Conservation (phyloP, 2,888 invertebrate species). For the Romanomermis culicivorax region DNA sequence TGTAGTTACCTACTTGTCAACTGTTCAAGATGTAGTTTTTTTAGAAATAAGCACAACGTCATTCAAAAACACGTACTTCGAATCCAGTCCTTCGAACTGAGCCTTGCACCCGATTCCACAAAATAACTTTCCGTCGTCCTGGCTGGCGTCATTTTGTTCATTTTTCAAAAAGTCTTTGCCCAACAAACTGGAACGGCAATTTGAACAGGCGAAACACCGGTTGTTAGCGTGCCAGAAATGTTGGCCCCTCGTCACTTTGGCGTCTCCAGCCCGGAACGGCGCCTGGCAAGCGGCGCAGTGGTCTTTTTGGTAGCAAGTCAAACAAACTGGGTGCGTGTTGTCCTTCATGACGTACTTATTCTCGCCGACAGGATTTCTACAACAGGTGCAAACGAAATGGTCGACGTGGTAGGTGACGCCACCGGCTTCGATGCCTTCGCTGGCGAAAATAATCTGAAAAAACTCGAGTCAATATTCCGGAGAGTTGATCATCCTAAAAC, state of each 20-base stretch:
- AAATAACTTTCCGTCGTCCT: not conserved
- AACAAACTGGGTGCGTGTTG: not conserved
- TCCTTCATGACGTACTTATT: not conserved
- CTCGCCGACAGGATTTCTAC: not conserved
- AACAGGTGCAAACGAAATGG: not conserved
- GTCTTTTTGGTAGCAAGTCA: not conserved
- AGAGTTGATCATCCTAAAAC: too few species aligned
- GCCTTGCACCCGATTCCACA: not conserved
- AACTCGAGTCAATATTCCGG: too few species aligned
- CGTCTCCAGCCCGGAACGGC: not conserved
- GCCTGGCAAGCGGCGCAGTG: not conserved
- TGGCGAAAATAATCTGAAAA: conserved; percentile 1
- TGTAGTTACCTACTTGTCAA: too few species aligned
- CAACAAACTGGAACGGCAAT: not conserved
- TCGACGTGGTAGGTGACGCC: not conserved
- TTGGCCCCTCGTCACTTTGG: not conserved
- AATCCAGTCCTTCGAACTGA: not conserved
- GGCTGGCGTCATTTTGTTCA: not conserved
- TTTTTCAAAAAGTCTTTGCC: not conserved
- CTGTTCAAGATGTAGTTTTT: too few species aligned
- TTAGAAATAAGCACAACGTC: too few species aligned
- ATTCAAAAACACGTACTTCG: too few species aligned
- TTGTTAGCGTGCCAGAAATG: not conserved
- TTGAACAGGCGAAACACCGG: not conserved
- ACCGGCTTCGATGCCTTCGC: not conserved